Evolutionary conservation across 1,140 invertebrate species (phyloP), one percentile per base, ranked within the genome.

Genomic region (Leguminivora glycinivorella): DNA sequence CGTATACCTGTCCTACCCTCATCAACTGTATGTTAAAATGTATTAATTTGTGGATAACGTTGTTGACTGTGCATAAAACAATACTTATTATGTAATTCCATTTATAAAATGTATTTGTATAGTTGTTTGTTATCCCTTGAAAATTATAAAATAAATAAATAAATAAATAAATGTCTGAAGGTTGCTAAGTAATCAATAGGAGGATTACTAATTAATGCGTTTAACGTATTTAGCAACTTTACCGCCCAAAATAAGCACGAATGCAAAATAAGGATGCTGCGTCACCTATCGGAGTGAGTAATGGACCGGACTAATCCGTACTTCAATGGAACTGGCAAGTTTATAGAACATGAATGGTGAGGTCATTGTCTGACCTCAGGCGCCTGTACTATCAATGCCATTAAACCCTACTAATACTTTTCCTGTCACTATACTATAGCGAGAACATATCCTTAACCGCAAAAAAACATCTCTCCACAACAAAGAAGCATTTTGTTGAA

Each of bases 301-400:
- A 63, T 63, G 26, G 58, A 31, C 58, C 26, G 17, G 58, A 63
- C 25, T 29, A 34, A 29, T 31, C 26, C 29, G 56, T 26, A 63
- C 6, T 17, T 63, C 14, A 26, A n/a, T 63, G 58, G 58, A 63
- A 63, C 25, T 7, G 1, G 25, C 24, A 29, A 52, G 14, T 31
- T 63, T 29, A 29, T 17, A 63, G 29, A 31, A 26, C 10, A 63
- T 26, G 58, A 26, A 19, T 29, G 26, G 58, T 63, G 58, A 63
- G 58, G 58, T 63, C 81, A 81, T 74, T 78, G 75, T 71, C 79
- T 81, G 74, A 76, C 74, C 71, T 72, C 58, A 31, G 25, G 25
- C 26, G 25, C 14, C 22, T 31, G 31, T 31, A 29, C 58, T 26
- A 63, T 63, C 25, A 34, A 63, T 34, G 29, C 4, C 58, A 63